Evolutionary conservation across 2,888 invertebrate species (phyloP).

Genomic region (Cerastis rubricosa): DNA sequence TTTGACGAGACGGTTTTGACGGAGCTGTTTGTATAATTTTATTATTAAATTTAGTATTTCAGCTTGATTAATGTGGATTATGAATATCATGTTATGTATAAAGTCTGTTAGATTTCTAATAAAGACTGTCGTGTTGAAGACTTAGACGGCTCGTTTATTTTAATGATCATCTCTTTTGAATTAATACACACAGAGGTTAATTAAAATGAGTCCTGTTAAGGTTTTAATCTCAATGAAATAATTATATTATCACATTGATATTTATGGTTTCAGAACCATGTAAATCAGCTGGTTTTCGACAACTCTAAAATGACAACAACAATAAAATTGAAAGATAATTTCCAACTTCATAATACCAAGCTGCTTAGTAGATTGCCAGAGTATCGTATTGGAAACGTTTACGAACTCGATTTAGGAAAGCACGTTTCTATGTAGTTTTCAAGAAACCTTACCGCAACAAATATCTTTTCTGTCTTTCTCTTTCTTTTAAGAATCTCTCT

Average conservation of each 20-base stretch:
- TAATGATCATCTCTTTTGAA: background rate
- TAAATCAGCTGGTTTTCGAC: background rate
- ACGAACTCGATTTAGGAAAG: background rate
- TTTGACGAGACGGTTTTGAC: slow-evolving; percentile 13
- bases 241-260: background rate
- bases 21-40: slow-evolving; percentile 28
- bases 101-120: background rate
- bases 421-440: background rate
- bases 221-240: background rate
- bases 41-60: slow-evolving; percentile 9
- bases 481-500: background rate
- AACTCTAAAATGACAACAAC: background rate
- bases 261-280: background rate
- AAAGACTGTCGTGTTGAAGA: background rate
- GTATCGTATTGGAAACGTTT: background rate
- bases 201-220: background rate
- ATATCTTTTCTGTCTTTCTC: too few species aligned
- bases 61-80: background rate
- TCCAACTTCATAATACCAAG: background rate
- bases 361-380: background rate
- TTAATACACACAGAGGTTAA: background rate
- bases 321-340: background rate
- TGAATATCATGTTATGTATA: slow-evolving; percentile 4
- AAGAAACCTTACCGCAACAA: slow-evolving; percentile 17
- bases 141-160: background rate